phyloP scores from a whole-genome alignment of 1,140 invertebrate species.

The Drosophila asahinai region DNA sequence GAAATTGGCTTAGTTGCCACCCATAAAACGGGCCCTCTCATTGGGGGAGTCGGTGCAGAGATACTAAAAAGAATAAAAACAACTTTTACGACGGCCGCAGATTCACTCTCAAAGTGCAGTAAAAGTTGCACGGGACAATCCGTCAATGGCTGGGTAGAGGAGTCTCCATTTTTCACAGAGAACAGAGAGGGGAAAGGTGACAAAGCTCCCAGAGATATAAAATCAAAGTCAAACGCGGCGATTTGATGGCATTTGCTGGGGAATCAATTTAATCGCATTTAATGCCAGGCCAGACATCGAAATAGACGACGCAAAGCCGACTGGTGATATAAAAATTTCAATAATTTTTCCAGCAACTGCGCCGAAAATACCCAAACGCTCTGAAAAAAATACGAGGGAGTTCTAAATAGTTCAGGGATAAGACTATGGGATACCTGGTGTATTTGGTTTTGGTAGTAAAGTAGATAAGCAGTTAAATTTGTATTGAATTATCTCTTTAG shows the following conservation, averaged over 20 bases:
- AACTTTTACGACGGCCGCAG: slow-evolving; percentile 69
- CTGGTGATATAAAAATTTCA: slow-evolving; percentile 71
- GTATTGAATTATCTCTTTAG: too few relatives aligned
- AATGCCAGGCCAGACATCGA: slow-evolving; percentile 64
- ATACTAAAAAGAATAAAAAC: slow-evolving; percentile 78
- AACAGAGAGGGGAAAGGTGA: slow-evolving; percentile 49
- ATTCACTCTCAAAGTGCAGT: slow-evolving; percentile 73
- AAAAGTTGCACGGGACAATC: slow-evolving; percentile 71
- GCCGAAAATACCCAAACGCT: slow-evolving; percentile 52
- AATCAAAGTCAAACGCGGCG: slow-evolving; percentile 66
- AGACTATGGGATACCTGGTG: neutral
- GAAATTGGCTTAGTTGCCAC: slow-evolving; percentile 75
- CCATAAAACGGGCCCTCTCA: slow-evolving; percentile 53
- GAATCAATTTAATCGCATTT: slow-evolving; percentile 83
- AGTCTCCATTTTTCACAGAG: neutral
- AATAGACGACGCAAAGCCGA: slow-evolving; percentile 42
- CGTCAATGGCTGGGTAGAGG: slow-evolving; percentile 46
- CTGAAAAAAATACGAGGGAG: neutral
- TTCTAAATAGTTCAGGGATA: neutral
- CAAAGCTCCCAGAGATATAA: slow-evolving; percentile 61
- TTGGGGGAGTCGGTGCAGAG: slow-evolving; percentile 55
- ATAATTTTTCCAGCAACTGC: slow-evolving; percentile 60
- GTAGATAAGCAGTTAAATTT: too few relatives aligned
- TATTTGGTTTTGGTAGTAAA: too few relatives aligned
- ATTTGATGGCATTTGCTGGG: slow-evolving; percentile 75